Evolutionary conservation across 2,888 invertebrate species (phyloP), one percentile per base, ranked within the genome.

Genomic region (Plutella xylostella): DNA sequence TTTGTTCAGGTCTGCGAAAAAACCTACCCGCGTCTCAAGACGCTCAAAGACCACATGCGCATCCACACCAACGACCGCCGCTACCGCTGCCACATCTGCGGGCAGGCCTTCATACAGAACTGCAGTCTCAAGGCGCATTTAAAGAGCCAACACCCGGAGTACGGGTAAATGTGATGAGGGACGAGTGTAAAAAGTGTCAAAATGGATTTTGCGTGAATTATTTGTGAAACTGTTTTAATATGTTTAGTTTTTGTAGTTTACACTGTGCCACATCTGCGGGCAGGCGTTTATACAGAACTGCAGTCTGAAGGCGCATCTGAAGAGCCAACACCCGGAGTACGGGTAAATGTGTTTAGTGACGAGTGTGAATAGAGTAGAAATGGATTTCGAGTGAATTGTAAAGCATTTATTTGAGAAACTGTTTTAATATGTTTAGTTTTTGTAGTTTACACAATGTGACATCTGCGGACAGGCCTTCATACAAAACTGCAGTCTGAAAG

Each of bases 261-360:
- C n/a, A n/a, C n/a, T n/a, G n/a, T 74, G 77, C 21, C 70, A 75
- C 21, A 63, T 76, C 12, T 80, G 80, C 50, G 82, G 75, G 0
- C 80, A 79, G 49, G 80, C 80, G 2, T 80, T 82, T 49, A 75
- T 80, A 50, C 80, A 80, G 51, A 80, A 80, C 49, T 80, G 80
- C 48, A 82, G 80, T 44, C 46, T 82, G 1, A 82, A 82, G 47
- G 78, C 78, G 0, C 80, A 80, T 43, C 69, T 82, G 68, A 79
- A 79, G 53, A 79, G 74, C 18, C 82, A 82, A 25, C 80, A 80
- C 41, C 75, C 80, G 0, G 79, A 80, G n/a, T n/a, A n/a, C n/a
- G n/a, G n/a, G n/a, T n/a, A n/a, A n/a, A n/a, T n/a, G n/a, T n/a
- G n/a, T n/a, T n/a, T n/a, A n/a, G n/a, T n/a, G n/a, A n/a, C n/a